Conservation (phyloP, 2,113 vertebrate genomes). For the Tupaia chinensis region DNA sequence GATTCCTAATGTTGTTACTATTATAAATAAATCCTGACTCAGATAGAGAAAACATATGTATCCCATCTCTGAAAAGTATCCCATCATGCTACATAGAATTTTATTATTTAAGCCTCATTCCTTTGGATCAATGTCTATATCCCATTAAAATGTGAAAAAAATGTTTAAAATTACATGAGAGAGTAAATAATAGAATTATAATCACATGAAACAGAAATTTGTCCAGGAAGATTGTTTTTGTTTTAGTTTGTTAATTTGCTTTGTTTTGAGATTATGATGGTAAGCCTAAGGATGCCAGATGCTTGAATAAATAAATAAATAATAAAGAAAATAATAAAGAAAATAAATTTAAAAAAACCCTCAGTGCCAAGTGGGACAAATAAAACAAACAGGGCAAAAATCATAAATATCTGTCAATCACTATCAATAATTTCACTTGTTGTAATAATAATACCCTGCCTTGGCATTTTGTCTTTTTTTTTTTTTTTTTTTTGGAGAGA, state of each 20-base stretch:
- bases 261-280: neutral
- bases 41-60: neutral
- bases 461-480: constrained; percentile 17
- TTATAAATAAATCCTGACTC: neutral
- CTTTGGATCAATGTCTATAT: constrained; percentile 15
- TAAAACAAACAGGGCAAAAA: neutral
- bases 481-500: too few relatives aligned
- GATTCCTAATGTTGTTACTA: neutral
- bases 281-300: neutral
- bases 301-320: neutral
- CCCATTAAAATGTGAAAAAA: constrained; percentile 9
- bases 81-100: neutral
- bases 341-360: too few relatives aligned
- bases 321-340: neutral
- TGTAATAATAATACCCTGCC: neutral
- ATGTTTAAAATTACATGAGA: neutral
- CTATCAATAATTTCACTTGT: neutral
- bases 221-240: neutral
- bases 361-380: neutral
- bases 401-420: neutral
- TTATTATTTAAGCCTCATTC: neutral
- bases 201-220: neutral
- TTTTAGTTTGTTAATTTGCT: too few relatives aligned
- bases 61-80: neutral
- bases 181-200: neutral